Evolutionary conservation across 2,888 invertebrate genomes (phyloP), one percentile per base, ranked within the genome.

Genomic region (Ditula angustiorana): DNA sequence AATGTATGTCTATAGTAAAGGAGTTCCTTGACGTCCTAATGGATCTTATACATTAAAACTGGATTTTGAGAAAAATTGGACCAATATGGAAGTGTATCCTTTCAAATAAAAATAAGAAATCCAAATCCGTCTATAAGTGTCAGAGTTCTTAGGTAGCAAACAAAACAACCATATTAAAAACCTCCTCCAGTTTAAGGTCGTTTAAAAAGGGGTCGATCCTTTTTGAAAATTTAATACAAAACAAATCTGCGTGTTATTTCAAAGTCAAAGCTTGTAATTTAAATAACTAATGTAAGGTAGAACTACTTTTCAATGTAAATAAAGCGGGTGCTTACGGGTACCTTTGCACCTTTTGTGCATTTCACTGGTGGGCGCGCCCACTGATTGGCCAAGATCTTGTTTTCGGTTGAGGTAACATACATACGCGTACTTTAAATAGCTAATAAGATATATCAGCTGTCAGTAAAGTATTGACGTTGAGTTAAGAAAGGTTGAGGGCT

Each of bases 321-420:
- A 55, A 56, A 56, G 56, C 19, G 24, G 56, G 2, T 49, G 13
- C 24, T 8, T 47, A 13, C 47, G 33, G 47, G 47, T 41, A 28
- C 50, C 65, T 67, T 44, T 59, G 64, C 37, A 50, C 60, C 61
- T 69, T 72, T 74, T 74, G 71, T 74, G 72, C 75, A 77, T 77
- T 80, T 79, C 72, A 66, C 72, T 61, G 8, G 81, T 82, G 79
- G 83, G 81, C 76, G 78, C 76, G 78, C 82, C 82, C 73, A 63
- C 74, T 72, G 64, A 69, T 74, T 72, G 71, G 69, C 67, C 65
- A 66, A 73, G 66, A 67, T 66, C 41, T 37, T 49, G 58, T 67
- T 63, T 63, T 62, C 47, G 35, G 26, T 46, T 26, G 41, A 30
- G 46, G 26, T 53, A 35, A 49, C 26, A 23, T 47, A 28, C 5